Evolutionary conservation across 1,140 invertebrate species (phyloP).

Genomic region (Drosophila watanabei): DNA sequence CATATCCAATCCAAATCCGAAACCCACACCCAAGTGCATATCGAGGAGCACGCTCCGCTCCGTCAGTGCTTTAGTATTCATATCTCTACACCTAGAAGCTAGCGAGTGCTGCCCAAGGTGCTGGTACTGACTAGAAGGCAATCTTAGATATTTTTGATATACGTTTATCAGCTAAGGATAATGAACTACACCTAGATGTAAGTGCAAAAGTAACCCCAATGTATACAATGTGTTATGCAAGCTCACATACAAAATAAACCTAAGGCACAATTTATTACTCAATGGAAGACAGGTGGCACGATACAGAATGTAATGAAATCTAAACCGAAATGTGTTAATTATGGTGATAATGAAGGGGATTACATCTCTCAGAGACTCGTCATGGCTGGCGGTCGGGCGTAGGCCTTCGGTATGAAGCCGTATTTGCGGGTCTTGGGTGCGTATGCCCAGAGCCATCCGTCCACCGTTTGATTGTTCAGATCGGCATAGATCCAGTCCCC

Average conservation of each 20-base stretch:
- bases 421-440: slow-evolving; percentile 96
- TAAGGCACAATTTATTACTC: slow-evolving; percentile 52
- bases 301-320: neutral
- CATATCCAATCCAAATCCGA: slow-evolving; percentile 59
- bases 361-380: slow-evolving; percentile 88
- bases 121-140: slow-evolving; percentile 23
- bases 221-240: slow-evolving; percentile 45
- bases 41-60: slow-evolving; percentile 31
- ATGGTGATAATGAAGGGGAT: neutral
- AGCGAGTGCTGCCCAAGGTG: slow-evolving; percentile 28
- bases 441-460: slow-evolving; percentile 98
- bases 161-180: slow-evolving; percentile 35
- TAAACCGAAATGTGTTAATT: slow-evolving; percentile 8
- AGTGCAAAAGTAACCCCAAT: slow-evolving; percentile 15
- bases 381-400: slow-evolving; percentile 96
- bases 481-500: slow-evolving; percentile 98
- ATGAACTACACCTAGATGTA: slow-evolving; percentile 32
- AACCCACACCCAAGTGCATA: slow-evolving; percentile 59
- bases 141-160: slow-evolving; percentile 43
- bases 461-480: slow-evolving; percentile 95
- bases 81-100: slow-evolving; percentile 38
- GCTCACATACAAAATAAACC: slow-evolving; percentile 51
- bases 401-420: slow-evolving; percentile 97
- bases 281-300: slow-evolving; percentile 17
- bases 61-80: slow-evolving; percentile 74